Conservation (phyloP, 2,113 vertebrate genomes). For the Rutilus rutilus region DNA sequence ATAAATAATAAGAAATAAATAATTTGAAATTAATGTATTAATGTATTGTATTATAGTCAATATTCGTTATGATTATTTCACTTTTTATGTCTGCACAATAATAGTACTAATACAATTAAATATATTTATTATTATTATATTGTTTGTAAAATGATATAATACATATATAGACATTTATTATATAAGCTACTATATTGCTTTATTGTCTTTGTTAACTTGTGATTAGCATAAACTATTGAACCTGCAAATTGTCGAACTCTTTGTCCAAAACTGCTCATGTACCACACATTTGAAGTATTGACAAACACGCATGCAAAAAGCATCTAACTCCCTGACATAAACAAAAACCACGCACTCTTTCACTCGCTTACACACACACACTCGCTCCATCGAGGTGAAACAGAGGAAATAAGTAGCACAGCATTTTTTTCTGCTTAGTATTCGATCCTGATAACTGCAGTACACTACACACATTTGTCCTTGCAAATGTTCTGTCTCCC, state of each 20-base stretch:
- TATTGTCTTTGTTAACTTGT: not conserved
- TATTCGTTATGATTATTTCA: no score
- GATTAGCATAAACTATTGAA: not conserved
- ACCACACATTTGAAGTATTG: not conserved
- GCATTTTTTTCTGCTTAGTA: constrained; percentile 67
- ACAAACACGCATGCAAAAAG: not conserved
- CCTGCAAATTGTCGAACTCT: not conserved
- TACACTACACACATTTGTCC: constrained; percentile 61
- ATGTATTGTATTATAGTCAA: no score
- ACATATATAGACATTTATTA: no score
- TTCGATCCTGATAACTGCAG: constrained; percentile 62
- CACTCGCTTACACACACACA: constrained; percentile 7
- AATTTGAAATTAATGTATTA: no score
- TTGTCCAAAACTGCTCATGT: not conserved
- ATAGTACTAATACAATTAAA: no score
- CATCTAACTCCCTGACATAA: constrained; percentile 19
- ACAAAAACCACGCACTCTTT: constrained; percentile 3
- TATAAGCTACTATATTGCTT: not conserved
- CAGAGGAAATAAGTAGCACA: constrained; percentile 49
- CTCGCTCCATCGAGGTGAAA: constrained; percentile 39
- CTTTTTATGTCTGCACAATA: no score
- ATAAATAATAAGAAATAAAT: no score
- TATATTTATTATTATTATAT: no score
- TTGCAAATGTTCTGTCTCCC: constrained; percentile 52
- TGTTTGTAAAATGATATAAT: no score